Evolutionary conservation across 2,113 vertebrate genomes (phyloP).

Genomic region (Periophthalmus modestus): DNA sequence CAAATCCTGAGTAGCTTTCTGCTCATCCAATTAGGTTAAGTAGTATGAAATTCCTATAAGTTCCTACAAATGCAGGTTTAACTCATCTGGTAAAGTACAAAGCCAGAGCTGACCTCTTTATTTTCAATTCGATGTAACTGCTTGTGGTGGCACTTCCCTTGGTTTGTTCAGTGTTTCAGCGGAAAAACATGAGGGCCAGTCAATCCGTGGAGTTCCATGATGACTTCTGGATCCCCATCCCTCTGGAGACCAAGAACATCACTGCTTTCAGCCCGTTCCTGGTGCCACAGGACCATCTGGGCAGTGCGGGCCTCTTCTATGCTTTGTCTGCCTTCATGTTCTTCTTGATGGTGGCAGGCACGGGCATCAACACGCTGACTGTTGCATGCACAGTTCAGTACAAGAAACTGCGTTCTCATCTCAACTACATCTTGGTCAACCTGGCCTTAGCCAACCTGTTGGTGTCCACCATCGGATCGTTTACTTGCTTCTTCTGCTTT

Average conservation of each 20-base stretch:
- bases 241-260: constrained; percentile 73
- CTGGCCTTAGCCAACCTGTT: constrained; percentile 77
- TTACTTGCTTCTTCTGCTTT: constrained; percentile 76
- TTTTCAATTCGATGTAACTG: not conserved
- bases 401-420: constrained; percentile 81
- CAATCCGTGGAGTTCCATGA: constrained; percentile 65
- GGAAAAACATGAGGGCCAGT: constrained; percentile 63
- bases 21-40: constrained; percentile 53
- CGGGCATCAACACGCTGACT: constrained; percentile 72
- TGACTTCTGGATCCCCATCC: constrained; percentile 77
- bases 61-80: constrained; percentile 61
- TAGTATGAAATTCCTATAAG: constrained; percentile 31
- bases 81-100: not conserved
- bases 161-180: not conserved
- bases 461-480: constrained; percentile 72
- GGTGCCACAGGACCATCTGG: constrained; percentile 82
- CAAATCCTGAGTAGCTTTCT: constrained; percentile 50
- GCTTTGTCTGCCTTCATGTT: constrained; percentile 77
- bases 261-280: constrained; percentile 75
- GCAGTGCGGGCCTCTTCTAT: constrained; percentile 60
- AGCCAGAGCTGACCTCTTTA: constrained; percentile 5
- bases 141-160: not conserved
- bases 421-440: constrained; percentile 85
- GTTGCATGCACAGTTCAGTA: constrained; percentile 72
- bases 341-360: constrained; percentile 61